Percentiles rank a stretch among this genome's conserved stretches.
These are phyloP conservation scores for Hepsetus odoe DNA, from an alignment of 2,113 vertebrate genomes.

Conservation along the genomic window DNA sequence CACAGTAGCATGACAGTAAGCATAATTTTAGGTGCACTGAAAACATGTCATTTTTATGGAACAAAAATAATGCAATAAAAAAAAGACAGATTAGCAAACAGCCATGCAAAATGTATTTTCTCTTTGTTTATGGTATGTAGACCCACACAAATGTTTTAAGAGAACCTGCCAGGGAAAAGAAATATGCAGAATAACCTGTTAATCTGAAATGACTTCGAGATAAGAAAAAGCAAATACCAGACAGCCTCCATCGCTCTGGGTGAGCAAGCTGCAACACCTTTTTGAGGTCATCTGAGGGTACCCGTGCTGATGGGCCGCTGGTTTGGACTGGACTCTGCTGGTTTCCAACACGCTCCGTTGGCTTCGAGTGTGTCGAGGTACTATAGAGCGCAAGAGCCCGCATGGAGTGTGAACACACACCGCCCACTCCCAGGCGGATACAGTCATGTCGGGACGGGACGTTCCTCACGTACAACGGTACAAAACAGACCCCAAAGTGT, in stretches of 20 bases:
- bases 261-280: conserved; percentile 80
- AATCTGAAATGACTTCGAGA: too few species aligned
- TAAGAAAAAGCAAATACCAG: conserved; percentile 80
- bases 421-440: neutral
- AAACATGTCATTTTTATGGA: too few species aligned
- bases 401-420: conserved; percentile 40
- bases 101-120: too few species aligned
- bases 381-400: conserved; percentile 63
- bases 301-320: conserved; percentile 20
- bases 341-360: conserved; percentile 37
- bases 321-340: conserved; percentile 21
- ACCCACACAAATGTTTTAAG: too few species aligned
- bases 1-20: too few species aligned
- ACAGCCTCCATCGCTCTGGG: conserved; percentile 83
- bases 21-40: too few species aligned
- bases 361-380: conserved; percentile 62
- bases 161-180: too few species aligned
- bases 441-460: conserved; percentile 16
- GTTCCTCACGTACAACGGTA: conserved; percentile 21
- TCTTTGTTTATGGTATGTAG: neutral
- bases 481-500: neutral
- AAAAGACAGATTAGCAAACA: too few species aligned
- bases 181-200: too few species aligned
- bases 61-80: too few species aligned
- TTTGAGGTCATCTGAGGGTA: conserved; percentile 69